phyloP scores from a whole-genome alignment of 1,140 invertebrate species.

The Lepidostoma basale region DNA sequence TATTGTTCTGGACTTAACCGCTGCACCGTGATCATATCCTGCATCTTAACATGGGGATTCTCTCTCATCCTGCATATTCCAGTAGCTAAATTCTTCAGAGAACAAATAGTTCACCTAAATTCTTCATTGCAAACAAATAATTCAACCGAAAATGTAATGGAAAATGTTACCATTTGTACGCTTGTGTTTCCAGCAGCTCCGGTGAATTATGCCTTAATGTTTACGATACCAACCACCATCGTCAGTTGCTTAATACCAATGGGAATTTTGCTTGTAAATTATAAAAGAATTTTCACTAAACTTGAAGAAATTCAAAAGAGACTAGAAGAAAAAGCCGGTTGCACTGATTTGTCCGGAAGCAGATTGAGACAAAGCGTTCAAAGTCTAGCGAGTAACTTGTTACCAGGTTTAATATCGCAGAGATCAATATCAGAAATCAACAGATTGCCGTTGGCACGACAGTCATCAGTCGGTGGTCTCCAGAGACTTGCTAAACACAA shows the following conservation, averaged over 20 bases:
- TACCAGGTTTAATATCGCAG: background rate
- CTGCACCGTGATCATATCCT: slow-evolving; percentile 54
- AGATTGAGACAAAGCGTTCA: slow-evolving; percentile 36
- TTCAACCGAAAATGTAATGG: background rate
- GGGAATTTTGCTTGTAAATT: slow-evolving; percentile 63
- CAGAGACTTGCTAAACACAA: slow-evolving; percentile 61
- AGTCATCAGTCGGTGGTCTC: slow-evolving; percentile 18
- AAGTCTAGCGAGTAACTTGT: slow-evolving; percentile 31
- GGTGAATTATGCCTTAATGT: slow-evolving; percentile 61
- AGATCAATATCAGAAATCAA: slow-evolving; percentile 14
- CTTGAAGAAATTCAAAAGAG: slow-evolving; percentile 34
- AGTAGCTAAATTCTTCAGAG: slow-evolving; percentile 62
- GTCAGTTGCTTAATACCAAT: slow-evolving; percentile 64
- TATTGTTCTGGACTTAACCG: slow-evolving; percentile 63
- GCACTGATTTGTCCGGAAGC: slow-evolving; percentile 11
- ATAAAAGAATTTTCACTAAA: slow-evolving; percentile 65
- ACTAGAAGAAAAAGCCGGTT: slow-evolving; percentile 36
- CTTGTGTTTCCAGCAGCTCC: slow-evolving; percentile 62
- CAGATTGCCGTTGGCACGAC: slow-evolving; percentile 9
- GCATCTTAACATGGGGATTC: slow-evolving; percentile 58
- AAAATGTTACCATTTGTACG: slow-evolving; percentile 59
- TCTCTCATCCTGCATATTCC: slow-evolving; percentile 61
- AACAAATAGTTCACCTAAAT: slow-evolving; percentile 47
- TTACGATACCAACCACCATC: slow-evolving; percentile 61
- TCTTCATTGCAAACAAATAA: slow-evolving; percentile 1